These are phyloP conservation scores for Rattus rattus DNA, from an alignment of 2,113 vertebrate genomes.

Conservation along the genomic window DNA sequence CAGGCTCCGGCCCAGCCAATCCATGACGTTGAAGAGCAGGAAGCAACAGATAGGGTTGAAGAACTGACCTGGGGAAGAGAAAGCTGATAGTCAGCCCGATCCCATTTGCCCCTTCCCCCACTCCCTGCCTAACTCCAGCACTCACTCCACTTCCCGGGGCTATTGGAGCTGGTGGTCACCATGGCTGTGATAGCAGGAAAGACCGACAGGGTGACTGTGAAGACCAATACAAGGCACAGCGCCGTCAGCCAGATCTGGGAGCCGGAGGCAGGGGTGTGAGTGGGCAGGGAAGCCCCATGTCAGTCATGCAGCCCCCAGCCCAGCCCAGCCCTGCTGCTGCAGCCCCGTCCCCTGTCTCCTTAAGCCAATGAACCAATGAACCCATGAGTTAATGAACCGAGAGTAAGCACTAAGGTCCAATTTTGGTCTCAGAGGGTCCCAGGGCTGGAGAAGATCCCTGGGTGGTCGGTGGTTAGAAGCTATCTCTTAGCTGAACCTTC, in stretches of 20 bases:
- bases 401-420: background rate
- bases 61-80: constrained; percentile 84
- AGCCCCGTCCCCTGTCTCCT: background rate
- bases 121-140: background rate
- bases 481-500: constrained; percentile 84
- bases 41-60: constrained; percentile 93
- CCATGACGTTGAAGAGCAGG: constrained; percentile 90
- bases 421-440: background rate
- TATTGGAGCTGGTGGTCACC: constrained; percentile 83
- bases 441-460: background rate
- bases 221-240: constrained; percentile 91
- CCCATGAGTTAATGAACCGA: background rate
- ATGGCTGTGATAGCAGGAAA: constrained; percentile 92
- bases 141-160: constrained; percentile 88
- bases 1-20: constrained; percentile 90
- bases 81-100: background rate
- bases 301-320: background rate
- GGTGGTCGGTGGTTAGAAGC: background rate
- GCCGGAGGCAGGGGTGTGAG: constrained; percentile 37
- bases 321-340: fast-evolving
- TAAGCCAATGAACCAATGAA: background rate
- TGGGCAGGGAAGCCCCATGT: background rate
- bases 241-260: constrained; percentile 92
- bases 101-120: background rate
- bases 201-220: constrained; percentile 92